These are phyloP conservation scores for Chanos chanos DNA, from an alignment of 2,797 vertebrate genomes.

Conservation along the genomic window DNA sequence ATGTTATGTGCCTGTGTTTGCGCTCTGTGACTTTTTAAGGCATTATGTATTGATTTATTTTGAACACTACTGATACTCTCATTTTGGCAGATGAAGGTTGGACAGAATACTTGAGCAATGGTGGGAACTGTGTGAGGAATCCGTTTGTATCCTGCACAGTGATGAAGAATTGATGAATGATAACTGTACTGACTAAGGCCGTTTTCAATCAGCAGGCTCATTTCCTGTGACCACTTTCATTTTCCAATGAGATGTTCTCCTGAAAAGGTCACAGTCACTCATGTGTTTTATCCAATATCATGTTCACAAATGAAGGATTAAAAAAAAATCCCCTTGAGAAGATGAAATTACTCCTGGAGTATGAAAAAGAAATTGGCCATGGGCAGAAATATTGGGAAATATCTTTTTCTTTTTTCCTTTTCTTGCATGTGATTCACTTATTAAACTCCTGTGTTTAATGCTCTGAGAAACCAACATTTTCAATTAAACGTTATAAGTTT, in stretches of 20 bases:
- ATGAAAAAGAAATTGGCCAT: too few relatives aligned
- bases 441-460: constrained; percentile 9
- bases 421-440: constrained; percentile 2
- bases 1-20: too few relatives aligned
- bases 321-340: background rate
- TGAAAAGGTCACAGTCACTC: constrained; percentile 16
- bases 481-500: constrained; percentile 8
- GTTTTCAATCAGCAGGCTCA: constrained; percentile 17
- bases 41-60: too few relatives aligned
- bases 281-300: constrained; percentile 5
- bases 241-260: constrained; percentile 1
- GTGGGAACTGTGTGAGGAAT: too few relatives aligned
- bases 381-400: too few relatives aligned
- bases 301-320: constrained; percentile 1
- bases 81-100: too few relatives aligned
- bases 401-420: too few relatives aligned
- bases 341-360: too few relatives aligned
- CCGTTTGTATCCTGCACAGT: too few relatives aligned
- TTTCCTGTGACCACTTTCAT: constrained; percentile 11
- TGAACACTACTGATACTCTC: too few relatives aligned
- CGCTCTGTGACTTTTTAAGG: too few relatives aligned
- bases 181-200: constrained; percentile 14
- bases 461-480: constrained; percentile 6
- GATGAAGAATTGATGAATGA: constrained; percentile 21
- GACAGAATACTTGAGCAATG: too few relatives aligned